Evolutionary conservation across 30 jellyfish, hydroid and myxozoan species (phyloP).

Genomic region (Cassiopea xamachana): DNA sequence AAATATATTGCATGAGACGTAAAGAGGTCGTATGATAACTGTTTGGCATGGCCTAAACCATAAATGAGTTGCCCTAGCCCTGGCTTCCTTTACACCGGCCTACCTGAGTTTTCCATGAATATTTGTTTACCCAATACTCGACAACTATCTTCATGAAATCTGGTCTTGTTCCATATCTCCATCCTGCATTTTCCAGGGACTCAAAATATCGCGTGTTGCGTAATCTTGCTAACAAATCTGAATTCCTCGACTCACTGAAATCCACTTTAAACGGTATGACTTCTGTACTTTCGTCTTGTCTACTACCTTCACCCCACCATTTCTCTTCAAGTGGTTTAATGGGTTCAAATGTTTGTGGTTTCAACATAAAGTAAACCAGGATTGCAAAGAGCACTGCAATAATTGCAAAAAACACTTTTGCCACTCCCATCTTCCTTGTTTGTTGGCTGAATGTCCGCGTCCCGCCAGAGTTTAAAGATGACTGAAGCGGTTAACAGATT

Average conservation of each 20-base stretch:
- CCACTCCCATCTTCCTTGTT: slow-evolving; percentile 13
- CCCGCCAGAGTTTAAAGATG: too few relatives aligned
- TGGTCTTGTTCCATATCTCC: slow-evolving; percentile 57
- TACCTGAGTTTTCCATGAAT: slow-evolving; percentile 61
- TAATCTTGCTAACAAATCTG: slow-evolving; percentile 32
- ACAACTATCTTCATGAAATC: slow-evolving; percentile 53
- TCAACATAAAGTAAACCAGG: slow-evolving; percentile 3
- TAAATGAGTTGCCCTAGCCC: too few relatives aligned
- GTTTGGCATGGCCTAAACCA: too few relatives aligned
- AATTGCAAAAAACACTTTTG: slow-evolving; percentile 33
- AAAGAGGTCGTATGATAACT: too few relatives aligned
- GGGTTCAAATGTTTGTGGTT: slow-evolving; percentile 15
- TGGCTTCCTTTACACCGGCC: neutral
- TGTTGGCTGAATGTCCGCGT: too few relatives aligned
- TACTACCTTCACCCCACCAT: slow-evolving; percentile 74
- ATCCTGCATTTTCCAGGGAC: slow-evolving; percentile 44
- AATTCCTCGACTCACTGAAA: neutral
- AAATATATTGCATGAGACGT: too few relatives aligned
- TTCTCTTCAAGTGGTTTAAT: slow-evolving; percentile 29
- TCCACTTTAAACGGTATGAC: slow-evolving; percentile 33
- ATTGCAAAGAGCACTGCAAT: slow-evolving; percentile 5
- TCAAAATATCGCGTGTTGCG: slow-evolving; percentile 33
- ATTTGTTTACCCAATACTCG: slow-evolving; percentile 55
- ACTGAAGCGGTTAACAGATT: too few relatives aligned
- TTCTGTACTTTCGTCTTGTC: slow-evolving; percentile 37